Percentiles rank a stretch among this genome's conserved stretches.
Conservation (phyloP, 30 jellyfish, hydroid and myxozoan genomes). For the Aurelia coerulea region DNA sequence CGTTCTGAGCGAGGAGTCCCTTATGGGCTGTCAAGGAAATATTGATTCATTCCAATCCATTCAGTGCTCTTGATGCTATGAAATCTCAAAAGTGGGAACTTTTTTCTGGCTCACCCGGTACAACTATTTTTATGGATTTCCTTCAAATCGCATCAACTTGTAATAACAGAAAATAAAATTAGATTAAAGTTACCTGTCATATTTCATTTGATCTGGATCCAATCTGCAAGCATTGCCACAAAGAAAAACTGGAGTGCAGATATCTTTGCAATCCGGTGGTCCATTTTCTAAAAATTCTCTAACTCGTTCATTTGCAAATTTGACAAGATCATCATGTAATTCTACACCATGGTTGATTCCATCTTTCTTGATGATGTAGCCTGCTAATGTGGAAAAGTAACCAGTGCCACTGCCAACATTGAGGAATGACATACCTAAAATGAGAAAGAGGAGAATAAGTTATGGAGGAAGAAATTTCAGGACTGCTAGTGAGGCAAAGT, state of each 20-base stretch:
- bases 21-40: too few species aligned
- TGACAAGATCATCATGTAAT: conserved; percentile 81
- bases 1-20: too few species aligned
- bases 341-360: conserved; percentile 98
- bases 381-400: conserved; percentile 91
- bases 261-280: conserved; percentile 72
- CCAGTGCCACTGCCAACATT: conserved; percentile 99
- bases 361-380: conserved; percentile 79
- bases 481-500: too few species aligned
- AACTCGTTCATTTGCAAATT: conserved; percentile 80
- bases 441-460: neutral
- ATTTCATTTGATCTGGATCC: conserved; percentile 90
- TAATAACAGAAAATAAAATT: too few species aligned
- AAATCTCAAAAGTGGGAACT: too few species aligned
- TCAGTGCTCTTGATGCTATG: too few species aligned
- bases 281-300: conserved; percentile 70
- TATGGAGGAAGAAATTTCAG: too few species aligned
- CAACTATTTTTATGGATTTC: too few species aligned
- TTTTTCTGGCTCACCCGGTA: too few species aligned
- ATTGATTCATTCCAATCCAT: too few species aligned
- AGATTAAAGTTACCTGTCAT: conserved; percentile 78
- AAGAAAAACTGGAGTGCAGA: conserved; percentile 84
- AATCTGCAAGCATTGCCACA: conserved; percentile 93
- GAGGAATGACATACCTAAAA: conserved; percentile 93
- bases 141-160: too few species aligned